Base-by-base conservation (phyloP, 2,113 vertebrate genomes). In the Sapayoa aenigma region DNA sequence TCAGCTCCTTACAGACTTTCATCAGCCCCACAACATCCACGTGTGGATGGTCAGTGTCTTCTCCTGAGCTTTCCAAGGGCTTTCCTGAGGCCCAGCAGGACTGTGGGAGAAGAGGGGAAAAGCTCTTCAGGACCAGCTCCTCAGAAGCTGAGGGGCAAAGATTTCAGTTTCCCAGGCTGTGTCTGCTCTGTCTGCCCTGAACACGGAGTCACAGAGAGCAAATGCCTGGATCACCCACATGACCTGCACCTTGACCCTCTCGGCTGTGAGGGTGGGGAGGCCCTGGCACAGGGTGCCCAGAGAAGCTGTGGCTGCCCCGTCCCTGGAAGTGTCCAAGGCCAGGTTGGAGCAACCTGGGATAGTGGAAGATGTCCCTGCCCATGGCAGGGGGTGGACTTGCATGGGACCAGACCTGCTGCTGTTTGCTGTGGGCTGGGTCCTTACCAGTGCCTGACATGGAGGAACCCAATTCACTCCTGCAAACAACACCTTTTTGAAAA, bases 11-110 rank as follows among this genome's bases (percentile, higher is more conserved):
- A 9, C 18, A 33, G 49, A 3, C n/a, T 67, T 24, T 12, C 9
- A 8, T 24, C 2, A 3, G 66, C 67, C 27, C 62, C 22, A 3
- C 27, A 44, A 27, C 50, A 27, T 4, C 1, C 1, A 37, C 1
- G 0, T 33, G 55, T n/a, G 47, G 19, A 23, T n/a, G 47, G 22
- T 23, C 69, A 47, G 21, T 22, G 47, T 82, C 58, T 58, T 72
- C 39, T 68, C 68, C 49, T n/a, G 66, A 62, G 50, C 42, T 84
- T 37, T 15, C 17, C 20, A 50, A 28, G 80, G 25, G 53, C 62
- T n/a, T n/a, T n/a, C 27, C 14, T 9, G 69, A 87, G 62, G 59
- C 52, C 15, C 31, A 53, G 72, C 23, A 22, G 33, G 31, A 49
- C 47, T 12, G 6, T 9, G 42, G 66, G 35, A 62, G n/a, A 59